Conservation (phyloP, 2,888 invertebrate genomes). For the Coenonympha arcania region DNA sequence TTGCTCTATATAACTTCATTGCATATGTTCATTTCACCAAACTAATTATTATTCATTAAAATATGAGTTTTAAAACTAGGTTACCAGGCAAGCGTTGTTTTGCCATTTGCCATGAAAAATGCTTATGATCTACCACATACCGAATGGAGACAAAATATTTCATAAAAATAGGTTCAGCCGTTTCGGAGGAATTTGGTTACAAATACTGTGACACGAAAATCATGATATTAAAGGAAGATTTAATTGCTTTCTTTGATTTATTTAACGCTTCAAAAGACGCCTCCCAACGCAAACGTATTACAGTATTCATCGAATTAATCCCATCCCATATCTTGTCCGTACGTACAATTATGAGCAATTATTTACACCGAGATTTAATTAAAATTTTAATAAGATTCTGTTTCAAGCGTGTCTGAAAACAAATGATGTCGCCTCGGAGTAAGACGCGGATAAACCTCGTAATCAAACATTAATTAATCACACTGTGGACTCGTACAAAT, state of each 20-base stretch:
- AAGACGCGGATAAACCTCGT: conserved; percentile 15
- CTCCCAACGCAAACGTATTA: not conserved
- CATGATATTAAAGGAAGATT: too few relatives aligned
- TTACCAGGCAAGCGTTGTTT: too few relatives aligned
- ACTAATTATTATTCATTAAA: too few relatives aligned
- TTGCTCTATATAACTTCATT: too few relatives aligned
- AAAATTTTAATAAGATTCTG: conserved; percentile 27
- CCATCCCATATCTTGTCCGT: conserved; percentile 1
- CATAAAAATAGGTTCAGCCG: too few relatives aligned
- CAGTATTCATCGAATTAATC: conserved; percentile 6
- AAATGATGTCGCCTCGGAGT: conserved; percentile 24
- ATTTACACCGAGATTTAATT: conserved; percentile 26
- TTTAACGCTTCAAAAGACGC: not conserved
- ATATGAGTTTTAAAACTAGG: too few relatives aligned
- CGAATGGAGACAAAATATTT: too few relatives aligned
- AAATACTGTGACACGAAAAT: too few relatives aligned
- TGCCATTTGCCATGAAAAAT: too few relatives aligned
- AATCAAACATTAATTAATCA: conserved; percentile 48
- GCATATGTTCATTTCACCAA: too few relatives aligned
- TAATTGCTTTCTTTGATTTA: not conserved
- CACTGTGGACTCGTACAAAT: conserved; percentile 24
- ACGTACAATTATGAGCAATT: conserved; percentile 20
- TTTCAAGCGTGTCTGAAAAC: conserved; percentile 22
- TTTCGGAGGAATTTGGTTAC: too few relatives aligned
- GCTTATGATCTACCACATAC: too few relatives aligned